Base-by-base conservation (phyloP, 2,113 vertebrate genomes). In the Calidris pygmaea region DNA sequence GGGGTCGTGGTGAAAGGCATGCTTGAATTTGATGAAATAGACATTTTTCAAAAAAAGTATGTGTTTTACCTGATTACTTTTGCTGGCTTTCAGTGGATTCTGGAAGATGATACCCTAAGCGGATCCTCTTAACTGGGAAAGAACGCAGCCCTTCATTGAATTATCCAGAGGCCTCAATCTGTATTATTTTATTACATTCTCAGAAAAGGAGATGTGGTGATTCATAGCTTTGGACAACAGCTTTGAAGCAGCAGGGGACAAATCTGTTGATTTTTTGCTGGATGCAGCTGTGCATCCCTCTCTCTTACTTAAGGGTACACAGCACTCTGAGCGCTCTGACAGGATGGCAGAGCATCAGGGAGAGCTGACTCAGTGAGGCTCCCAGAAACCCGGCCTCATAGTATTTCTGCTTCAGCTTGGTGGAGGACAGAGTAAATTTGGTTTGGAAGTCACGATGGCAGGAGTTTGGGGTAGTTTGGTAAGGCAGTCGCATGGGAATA, bases 301-400 rank as follows among this genome's bases (percentile, higher is more conserved):
- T 21, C 24, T 47, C 23, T 56, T 19, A 11, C 13, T 63, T 29
- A 14, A 45, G 1, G 3, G 22, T 27, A 20, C 18, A 1, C 11
- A 12, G 26, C 11, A 19, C 23, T 70, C 30, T 11, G 8, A 20
- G 30, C 23, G 76, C 21, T 72, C 58, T 18, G 67, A 17, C 26
- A 9, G 39, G 26, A 41, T 41, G 43, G 43, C 43, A 35, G 52
- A 67, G 41, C 15, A 19, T 35, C 29, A 3, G 70, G 43, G n/a
- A 60, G n/a, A 66, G 52, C 14, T 71, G 30, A 9, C 7, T 47
- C 29, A 12, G 30, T 2, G 2, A 63, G 67, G 10, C 62, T 58
- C 24, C 0, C 5, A 18, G n/a, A 55, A 60, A 50, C 23, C 20
- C 23, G 8, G 12, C 15, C 43, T 76, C 7, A 0, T 12, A 3